These are phyloP conservation scores for Mesocentrotus franciscanus DNA, from an alignment of 53 echinoderm and acorn worm species.

Conservation along the genomic window DNA sequence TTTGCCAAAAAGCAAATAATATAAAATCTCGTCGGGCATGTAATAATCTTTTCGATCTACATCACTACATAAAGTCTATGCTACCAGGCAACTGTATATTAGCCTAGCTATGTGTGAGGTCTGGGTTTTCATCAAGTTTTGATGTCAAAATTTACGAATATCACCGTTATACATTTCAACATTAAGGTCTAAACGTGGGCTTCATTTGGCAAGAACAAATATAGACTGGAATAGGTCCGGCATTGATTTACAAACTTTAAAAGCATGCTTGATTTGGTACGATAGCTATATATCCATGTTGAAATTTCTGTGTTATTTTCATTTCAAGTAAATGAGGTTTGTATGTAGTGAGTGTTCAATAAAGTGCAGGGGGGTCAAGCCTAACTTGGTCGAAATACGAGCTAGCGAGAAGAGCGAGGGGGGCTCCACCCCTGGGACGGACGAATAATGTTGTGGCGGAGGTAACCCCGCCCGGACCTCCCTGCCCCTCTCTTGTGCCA, in stretches of 20 bases:
- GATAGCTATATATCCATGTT: no score
- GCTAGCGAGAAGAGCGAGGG: no score
- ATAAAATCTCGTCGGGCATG: conserved; percentile 51
- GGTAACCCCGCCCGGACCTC: background rate
- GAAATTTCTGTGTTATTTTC: background rate
- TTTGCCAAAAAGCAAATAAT: conserved; percentile 45
- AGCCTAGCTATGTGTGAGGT: conserved; percentile 57
- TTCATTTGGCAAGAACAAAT: no score
- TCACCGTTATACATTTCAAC: background rate
- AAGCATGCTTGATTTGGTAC: no score
- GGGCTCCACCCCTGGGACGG: no score
- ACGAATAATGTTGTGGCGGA: no score
- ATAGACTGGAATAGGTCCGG: no score
- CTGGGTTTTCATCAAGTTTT: background rate
- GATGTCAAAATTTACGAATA: background rate
- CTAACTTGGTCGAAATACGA: background rate
- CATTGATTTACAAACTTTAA: no score
- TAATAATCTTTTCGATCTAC: conserved; percentile 45
- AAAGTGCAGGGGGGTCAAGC: background rate
- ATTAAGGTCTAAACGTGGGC: background rate
- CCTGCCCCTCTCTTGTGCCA: background rate
- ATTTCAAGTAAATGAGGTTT: background rate
- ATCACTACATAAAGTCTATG: background rate
- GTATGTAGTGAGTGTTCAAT: no score
- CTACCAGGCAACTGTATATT: conserved; percentile 45